Evolutionary conservation across 2,113 vertebrate genomes (phyloP), one percentile per base, ranked within the genome.

Genomic region (Calidris pugnax): DNA sequence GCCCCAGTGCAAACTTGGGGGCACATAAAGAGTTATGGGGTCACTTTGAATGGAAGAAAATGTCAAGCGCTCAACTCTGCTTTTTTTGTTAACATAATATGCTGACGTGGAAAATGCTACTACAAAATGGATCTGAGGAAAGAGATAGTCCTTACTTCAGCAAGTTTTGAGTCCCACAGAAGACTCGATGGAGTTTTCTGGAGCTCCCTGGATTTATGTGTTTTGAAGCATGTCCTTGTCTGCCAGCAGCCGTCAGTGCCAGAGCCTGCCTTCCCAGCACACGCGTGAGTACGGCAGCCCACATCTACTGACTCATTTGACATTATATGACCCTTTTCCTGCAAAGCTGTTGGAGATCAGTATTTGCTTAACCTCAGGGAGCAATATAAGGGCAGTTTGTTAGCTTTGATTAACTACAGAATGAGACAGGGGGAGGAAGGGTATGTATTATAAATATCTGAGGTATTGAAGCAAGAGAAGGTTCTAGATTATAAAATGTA

Each of bases 251-350:
- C 27, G 63, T 60, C 51, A 64, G 0, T 84, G 80, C 68, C 39
- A 53, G 90, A 63, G 43, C 75, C 51, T 77, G 39, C 55, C 32
- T 39, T 83, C 71, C 37, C 39, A 33, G 37, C 23, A 13, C 28
- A 15, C 11, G 33, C 4, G 0, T 35, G 74, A 57, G 26, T 41
- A 23, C 0, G 0, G 33, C 79, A 77, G 72, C 67, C 28, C 35
- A 14, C 21, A 23, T 43, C 32, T 47, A 37, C 76, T 94, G 45
- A 73, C 48, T 90, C 55, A 32, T 85, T 81, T 71, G 71, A 23
- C n/a, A 32, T 9, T 13, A 1, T 53, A 5, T 78, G 91, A 68
- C 56, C 68, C 45, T 94, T 67, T 53, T 67, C 22, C 33, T 32
- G 33, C 43, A 32, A 59, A 67, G 32, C 48, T 17, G 5, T 35